These are phyloP conservation scores for Lasioglossum baleicum DNA, from an alignment of 1,140 invertebrate species.

Conservation along the genomic window DNA sequence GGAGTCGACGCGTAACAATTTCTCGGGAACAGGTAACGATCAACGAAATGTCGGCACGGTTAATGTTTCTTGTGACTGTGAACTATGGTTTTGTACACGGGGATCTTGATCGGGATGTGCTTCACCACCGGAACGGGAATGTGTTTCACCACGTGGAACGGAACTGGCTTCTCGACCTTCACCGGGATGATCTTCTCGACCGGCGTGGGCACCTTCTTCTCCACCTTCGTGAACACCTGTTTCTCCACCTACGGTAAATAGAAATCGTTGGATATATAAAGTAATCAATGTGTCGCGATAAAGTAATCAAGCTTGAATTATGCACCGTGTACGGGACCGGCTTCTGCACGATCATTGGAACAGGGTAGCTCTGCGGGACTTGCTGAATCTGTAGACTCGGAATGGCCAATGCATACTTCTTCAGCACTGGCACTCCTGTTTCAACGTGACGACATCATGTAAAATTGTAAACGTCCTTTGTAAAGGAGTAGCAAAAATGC, in stretches of 20 bases:
- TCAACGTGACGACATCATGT: too few species aligned
- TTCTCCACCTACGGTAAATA: slow-evolving; percentile 71
- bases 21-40: slow-evolving; percentile 1
- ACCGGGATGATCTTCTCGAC: slow-evolving; percentile 70
- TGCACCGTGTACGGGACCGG: slow-evolving; percentile 65
- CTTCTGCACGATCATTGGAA: slow-evolving; percentile 65
- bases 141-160: slow-evolving; percentile 78
- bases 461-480: background rate
- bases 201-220: slow-evolving; percentile 71
- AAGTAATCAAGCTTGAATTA: background rate
- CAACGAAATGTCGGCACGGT: background rate
- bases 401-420: slow-evolving; percentile 83
- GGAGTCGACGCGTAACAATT: background rate
- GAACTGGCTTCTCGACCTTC: slow-evolving; percentile 79
- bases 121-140: slow-evolving; percentile 78
- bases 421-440: slow-evolving; percentile 81
- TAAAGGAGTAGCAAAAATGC: background rate
- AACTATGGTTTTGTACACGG: slow-evolving; percentile 70
- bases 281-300: background rate
- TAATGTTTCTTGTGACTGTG: slow-evolving; percentile 59
- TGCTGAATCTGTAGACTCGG: slow-evolving; percentile 83
- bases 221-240: slow-evolving; percentile 79
- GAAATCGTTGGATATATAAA: background rate
- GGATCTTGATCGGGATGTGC: slow-evolving; percentile 73
- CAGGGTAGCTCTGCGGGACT: slow-evolving; percentile 79